Conservation (phyloP, 2,888 invertebrate species). For the Cerceris rybyensis region DNA sequence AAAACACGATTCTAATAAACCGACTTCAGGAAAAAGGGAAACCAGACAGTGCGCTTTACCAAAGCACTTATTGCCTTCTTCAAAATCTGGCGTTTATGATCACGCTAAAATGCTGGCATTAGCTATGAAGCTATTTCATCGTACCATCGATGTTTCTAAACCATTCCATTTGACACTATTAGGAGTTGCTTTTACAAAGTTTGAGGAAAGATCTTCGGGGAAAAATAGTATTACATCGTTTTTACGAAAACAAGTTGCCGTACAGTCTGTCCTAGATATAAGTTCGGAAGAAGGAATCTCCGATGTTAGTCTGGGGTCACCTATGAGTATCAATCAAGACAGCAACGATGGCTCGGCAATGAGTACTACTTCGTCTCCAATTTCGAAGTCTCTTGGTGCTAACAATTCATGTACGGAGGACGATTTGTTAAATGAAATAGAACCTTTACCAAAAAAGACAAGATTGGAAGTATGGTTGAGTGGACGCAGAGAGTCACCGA, state of each 20-base stretch:
- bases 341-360: slow-evolving; percentile 74
- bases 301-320: slow-evolving; percentile 82
- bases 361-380: slow-evolving; percentile 58
- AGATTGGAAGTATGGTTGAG: slow-evolving; percentile 83
- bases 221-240: slow-evolving; percentile 89
- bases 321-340: slow-evolving; percentile 78
- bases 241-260: slow-evolving; percentile 89
- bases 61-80: slow-evolving; percentile 86
- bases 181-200: slow-evolving; percentile 92
- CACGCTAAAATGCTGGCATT: slow-evolving; percentile 87
- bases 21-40: slow-evolving; percentile 87
- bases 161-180: slow-evolving; percentile 91
- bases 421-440: slow-evolving; percentile 83
- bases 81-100: slow-evolving; percentile 83
- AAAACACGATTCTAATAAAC: slow-evolving; percentile 87
- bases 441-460: slow-evolving; percentile 90
- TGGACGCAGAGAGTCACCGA: slow-evolving; percentile 81
- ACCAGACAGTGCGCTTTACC: slow-evolving; percentile 86
- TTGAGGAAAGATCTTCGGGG: slow-evolving; percentile 88
- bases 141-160: slow-evolving; percentile 87
- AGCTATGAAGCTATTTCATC: slow-evolving; percentile 89
- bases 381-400: slow-evolving; percentile 59
- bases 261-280: slow-evolving; percentile 86
- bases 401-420: slow-evolving; percentile 68
- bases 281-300: slow-evolving; percentile 76